Percentiles rank a stretch among this genome's conserved stretches.
phyloP scores from a whole-genome alignment of 2,888 invertebrate species.

The Escarpia spicata region DNA sequence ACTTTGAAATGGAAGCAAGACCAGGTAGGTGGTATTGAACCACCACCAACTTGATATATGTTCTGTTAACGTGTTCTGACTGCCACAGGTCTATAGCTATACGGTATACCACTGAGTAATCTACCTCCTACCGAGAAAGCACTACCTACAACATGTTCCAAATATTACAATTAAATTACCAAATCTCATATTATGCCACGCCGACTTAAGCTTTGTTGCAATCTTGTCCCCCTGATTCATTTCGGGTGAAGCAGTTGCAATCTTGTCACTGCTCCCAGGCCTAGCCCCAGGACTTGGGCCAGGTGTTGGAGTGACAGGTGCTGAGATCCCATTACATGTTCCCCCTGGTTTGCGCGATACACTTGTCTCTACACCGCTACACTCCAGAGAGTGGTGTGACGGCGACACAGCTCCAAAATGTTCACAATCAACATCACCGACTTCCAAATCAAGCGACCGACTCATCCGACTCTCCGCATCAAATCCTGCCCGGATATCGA shows the following conservation, averaged over 20 bases:
- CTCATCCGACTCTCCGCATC: slow-evolving; percentile 9
- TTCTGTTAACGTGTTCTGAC: too few species aligned
- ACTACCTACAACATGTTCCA: background rate
- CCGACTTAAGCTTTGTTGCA: slow-evolving; percentile 83
- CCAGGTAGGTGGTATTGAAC: too few species aligned
- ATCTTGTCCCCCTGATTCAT: slow-evolving; percentile 71
- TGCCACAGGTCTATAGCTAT: too few species aligned
- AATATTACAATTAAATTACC: slow-evolving; percentile 66
- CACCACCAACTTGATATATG: too few species aligned
- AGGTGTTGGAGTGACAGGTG: background rate
- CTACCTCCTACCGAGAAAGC: too few species aligned
- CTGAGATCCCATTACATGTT: background rate
- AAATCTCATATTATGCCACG: slow-evolving; percentile 93
- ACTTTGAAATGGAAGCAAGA: too few species aligned
- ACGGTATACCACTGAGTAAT: too few species aligned
- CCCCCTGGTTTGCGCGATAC: background rate
- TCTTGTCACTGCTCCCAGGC: background rate
- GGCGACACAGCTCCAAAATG: background rate
- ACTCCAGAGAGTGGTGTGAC: background rate
- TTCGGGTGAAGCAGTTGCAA: slow-evolving; percentile 14
- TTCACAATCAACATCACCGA: background rate
- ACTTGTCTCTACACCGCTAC: background rate
- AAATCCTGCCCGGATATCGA: background rate
- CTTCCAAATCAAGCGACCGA: background rate
- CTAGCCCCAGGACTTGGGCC: too few species aligned